phyloP scores from a whole-genome alignment of 2,888 invertebrate genomes.

The Lapara coniferarum region DNA sequence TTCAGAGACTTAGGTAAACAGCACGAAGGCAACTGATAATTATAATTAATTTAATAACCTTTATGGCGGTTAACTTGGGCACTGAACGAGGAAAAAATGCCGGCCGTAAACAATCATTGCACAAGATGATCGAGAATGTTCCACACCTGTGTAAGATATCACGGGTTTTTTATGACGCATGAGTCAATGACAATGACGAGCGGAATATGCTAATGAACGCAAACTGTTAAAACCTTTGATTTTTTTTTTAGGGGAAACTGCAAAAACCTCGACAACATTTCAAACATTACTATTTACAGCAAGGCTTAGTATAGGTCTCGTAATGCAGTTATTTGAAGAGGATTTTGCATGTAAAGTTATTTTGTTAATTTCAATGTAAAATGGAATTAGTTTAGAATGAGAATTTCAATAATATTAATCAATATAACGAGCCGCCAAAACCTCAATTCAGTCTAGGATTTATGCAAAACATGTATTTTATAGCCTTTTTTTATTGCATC shows the following conservation, averaged over 20 bases:
- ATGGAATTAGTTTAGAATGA: no score
- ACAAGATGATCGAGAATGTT: constrained; percentile 41
- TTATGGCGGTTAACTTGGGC: constrained; percentile 20
- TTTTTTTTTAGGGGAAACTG: constrained; percentile 34
- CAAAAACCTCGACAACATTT: constrained; percentile 12
- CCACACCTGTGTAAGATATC: constrained; percentile 34
- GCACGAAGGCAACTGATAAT: background rate
- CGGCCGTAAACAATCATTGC: constrained; percentile 31
- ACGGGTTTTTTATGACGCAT: constrained; percentile 40
- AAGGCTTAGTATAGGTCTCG: background rate
- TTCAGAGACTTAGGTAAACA: constrained; percentile 26
- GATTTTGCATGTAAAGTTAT: background rate
- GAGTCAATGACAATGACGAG: constrained; percentile 56
- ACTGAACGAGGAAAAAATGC: constrained; percentile 31
- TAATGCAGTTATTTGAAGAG: background rate
- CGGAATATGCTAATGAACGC: constrained; percentile 53
- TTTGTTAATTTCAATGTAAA: no score
- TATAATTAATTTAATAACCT: constrained; percentile 15
- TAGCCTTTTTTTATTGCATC: no score
- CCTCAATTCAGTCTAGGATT: no score
- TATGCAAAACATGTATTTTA: no score
- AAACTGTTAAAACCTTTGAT: constrained; percentile 42
- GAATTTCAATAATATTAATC: no score
- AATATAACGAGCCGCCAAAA: no score
- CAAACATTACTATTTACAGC: background rate